Conservation (phyloP, 2,888 invertebrate species). For the Andrena praecox region DNA sequence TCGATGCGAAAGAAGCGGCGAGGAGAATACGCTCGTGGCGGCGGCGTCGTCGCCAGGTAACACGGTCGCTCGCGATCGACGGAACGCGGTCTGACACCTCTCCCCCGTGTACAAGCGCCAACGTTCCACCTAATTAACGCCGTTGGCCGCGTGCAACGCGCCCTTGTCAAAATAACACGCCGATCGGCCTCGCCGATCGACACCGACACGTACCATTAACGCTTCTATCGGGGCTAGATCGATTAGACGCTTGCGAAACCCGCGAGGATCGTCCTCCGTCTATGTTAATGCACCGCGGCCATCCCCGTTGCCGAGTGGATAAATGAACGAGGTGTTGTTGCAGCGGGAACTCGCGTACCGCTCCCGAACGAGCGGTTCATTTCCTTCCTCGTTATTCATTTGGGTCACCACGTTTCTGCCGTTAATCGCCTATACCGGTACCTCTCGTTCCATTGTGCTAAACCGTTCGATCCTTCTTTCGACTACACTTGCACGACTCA, state of each 20-base stretch:
- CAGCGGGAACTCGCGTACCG: not conserved
- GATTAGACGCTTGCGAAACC: conserved; percentile 56
- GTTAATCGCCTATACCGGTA: not conserved
- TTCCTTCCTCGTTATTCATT: conserved; percentile 21
- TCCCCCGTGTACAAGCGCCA: conserved; percentile 34
- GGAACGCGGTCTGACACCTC: conserved; percentile 62
- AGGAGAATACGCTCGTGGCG: conserved; percentile 44
- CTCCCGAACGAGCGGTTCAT: not conserved
- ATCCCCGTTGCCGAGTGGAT: conserved; percentile 9
- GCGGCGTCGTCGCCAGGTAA: conserved; percentile 38
- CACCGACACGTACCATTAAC: conserved; percentile 69
- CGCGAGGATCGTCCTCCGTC: not conserved
- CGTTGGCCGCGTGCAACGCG: conserved; percentile 53
- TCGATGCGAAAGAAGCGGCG: conserved; percentile 52
- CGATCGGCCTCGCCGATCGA: conserved; percentile 66
- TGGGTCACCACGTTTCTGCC: conserved; percentile 11
- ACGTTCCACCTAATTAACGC: conserved; percentile 66
- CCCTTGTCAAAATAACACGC: conserved; percentile 69
- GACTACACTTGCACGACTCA: too few species aligned
- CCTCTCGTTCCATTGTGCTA: not conserved
- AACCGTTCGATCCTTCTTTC: conserved; percentile 1
- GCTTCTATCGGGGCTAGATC: conserved; percentile 62
- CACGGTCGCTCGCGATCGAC: conserved; percentile 43
- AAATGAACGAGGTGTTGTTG: conserved; percentile 26
- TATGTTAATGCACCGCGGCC: conserved; percentile 24